Conservation (phyloP, 2,888 invertebrate species). For the Eristalinus aeneus region DNA sequence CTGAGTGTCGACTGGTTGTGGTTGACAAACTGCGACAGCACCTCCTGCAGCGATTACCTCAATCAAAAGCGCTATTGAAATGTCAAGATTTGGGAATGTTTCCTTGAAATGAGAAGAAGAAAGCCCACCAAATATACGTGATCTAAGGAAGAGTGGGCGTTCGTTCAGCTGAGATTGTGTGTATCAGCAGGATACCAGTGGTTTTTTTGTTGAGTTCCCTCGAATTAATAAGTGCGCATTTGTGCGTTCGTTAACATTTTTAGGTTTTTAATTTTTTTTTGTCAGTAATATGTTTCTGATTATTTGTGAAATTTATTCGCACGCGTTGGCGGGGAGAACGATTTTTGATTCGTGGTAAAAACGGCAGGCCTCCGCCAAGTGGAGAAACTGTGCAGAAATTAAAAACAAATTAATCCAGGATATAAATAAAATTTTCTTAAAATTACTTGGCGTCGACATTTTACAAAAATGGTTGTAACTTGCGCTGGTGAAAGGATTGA, state of each 20-base stretch:
- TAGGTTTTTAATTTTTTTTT: background rate
- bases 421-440: background rate
- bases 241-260: conserved; percentile 42
- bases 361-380: too few species aligned
- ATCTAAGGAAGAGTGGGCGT: background rate
- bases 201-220: conserved; percentile 5
- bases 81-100: background rate
- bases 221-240: conserved; percentile 23
- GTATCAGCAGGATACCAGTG: background rate
- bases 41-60: background rate
- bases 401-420: background rate
- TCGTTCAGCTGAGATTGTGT: background rate
- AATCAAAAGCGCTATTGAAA: background rate
- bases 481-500: background rate
- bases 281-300: conserved; percentile 19
- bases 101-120: background rate
- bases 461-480: background rate
- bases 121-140: background rate
- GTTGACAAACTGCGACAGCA: background rate
- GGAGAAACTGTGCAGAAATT: background rate
- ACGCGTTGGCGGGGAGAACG: background rate
- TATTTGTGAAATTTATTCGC: conserved; percentile 24
- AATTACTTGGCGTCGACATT: background rate
- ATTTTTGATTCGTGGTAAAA: background rate
- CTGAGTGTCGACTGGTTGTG: background rate